Conservation (phyloP, 2,797 vertebrate species). For the Rallus crepitans region DNA sequence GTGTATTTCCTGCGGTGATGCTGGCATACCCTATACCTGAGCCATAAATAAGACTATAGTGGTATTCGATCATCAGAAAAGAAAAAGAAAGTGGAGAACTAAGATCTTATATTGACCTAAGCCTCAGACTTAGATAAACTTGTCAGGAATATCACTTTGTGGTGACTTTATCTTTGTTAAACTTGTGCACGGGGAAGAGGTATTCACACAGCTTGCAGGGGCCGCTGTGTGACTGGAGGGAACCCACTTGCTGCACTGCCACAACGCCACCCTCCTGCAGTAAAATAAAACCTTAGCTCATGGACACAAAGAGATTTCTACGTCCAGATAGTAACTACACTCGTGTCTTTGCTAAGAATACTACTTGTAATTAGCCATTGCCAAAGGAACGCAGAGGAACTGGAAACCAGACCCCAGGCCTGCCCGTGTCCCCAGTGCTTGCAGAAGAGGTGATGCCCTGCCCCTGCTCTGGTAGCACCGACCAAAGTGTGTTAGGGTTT, state of each 20-base stretch:
- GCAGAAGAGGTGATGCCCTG: not conserved
- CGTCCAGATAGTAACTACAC: not conserved
- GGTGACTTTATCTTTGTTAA: constrained; percentile 57
- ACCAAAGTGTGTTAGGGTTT: not conserved
- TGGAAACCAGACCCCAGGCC: not conserved
- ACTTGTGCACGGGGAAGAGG: not conserved
- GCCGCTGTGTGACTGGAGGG: not conserved
- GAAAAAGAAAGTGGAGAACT: constrained; percentile 24
- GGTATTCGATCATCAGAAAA: constrained; percentile 33
- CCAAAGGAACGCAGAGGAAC: not conserved
- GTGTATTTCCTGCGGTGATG: constrained; percentile 33
- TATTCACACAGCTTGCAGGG: not conserved
- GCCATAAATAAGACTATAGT: constrained; percentile 50
- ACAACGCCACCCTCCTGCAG: not conserved
- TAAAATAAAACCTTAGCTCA: not conserved
- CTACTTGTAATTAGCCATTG: not conserved
- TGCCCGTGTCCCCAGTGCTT: fast-evolving
- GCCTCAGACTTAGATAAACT: constrained; percentile 54
- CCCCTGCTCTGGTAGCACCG: fast-evolving
- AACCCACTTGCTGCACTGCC: not conserved
- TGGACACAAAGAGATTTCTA: not conserved
- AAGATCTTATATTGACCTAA: constrained; percentile 60
- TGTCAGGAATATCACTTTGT: constrained; percentile 62
- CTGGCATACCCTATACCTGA: constrained; percentile 14
- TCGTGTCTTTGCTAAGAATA: not conserved